phyloP scores from a whole-genome alignment of 2,797 vertebrate species.

The Pangasius macronema region DNA sequence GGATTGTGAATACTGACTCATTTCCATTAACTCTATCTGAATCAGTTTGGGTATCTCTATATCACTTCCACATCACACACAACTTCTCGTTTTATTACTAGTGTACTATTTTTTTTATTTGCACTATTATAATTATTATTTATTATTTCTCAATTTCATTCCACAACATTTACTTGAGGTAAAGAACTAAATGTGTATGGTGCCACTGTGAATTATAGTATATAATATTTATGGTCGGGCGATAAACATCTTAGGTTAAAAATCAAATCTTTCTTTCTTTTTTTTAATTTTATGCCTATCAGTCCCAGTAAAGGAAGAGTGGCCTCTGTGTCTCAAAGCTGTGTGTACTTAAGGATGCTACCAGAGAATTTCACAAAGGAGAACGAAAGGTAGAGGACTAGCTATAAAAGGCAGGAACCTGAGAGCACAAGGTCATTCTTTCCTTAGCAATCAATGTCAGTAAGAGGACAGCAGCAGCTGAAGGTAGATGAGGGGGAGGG shows the following conservation, averaged over 20 bases:
- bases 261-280: not conserved
- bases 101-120: not conserved
- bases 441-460: slow-evolving; percentile 17
- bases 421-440: slow-evolving; percentile 23
- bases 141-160: not conserved
- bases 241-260: not conserved
- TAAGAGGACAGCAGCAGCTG: not conserved
- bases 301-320: not conserved
- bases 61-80: not conserved
- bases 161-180: not conserved
- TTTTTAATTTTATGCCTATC: not conserved
- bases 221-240: not conserved
- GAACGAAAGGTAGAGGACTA: not conserved
- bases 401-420: slow-evolving; percentile 24
- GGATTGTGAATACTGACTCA: not conserved
- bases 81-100: not conserved
- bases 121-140: not conserved
- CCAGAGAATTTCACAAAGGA: not conserved
- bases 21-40: not conserved
- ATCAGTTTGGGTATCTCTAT: not conserved
- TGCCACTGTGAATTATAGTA: not conserved
- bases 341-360: not conserved
- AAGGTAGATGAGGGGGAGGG: not conserved
- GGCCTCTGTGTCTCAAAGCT: no score
- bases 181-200: not conserved